Percentiles rank a stretch among this genome's conserved stretches.
phyloP scores from a whole-genome alignment of 2,797 vertebrate species.

The Synaphobranchus kaupii region DNA sequence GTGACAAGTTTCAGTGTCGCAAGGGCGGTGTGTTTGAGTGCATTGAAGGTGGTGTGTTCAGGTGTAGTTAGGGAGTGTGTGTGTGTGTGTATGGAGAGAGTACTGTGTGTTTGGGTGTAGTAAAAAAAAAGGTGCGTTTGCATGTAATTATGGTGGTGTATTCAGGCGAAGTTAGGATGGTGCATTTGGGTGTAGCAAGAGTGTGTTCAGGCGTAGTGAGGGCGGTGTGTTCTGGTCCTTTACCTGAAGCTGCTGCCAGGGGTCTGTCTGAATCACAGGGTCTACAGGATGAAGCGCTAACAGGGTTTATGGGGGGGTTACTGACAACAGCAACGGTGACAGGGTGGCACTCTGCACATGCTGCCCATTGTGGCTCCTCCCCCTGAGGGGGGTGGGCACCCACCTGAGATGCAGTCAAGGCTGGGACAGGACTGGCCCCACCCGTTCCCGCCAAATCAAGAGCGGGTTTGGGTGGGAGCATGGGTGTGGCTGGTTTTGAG shows the following conservation, averaged over 20 bases:
- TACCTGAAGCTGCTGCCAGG: conserved; percentile 99
- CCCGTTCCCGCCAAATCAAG: conserved; percentile 89
- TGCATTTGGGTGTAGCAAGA: conserved; percentile 25
- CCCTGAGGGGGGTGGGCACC: conserved; percentile 84
- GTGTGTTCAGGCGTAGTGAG: conserved; percentile 50
- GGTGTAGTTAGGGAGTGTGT: not conserved
- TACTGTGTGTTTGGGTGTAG: not conserved
- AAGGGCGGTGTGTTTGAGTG: no score
- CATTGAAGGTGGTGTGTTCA: no score
- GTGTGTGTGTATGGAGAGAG: not conserved
- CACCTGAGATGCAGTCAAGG: conserved; percentile 99
- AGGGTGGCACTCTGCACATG: conserved; percentile 92
- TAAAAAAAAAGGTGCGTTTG: not conserved
- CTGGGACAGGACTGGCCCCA: conserved; percentile 83
- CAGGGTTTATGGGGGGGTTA: conserved; percentile 88
- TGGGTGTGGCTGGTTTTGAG: conserved; percentile 85
- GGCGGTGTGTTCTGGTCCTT: conserved; percentile 76
- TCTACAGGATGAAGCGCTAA: conserved; percentile 92
- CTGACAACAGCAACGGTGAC: conserved; percentile 86
- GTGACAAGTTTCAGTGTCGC: no score
- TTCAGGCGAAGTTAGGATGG: not conserved
- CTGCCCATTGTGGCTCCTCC: conserved; percentile 81
- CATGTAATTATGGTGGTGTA: not conserved
- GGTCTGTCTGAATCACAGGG: conserved; percentile 90
- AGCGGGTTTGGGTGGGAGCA: conserved; percentile 97